Evolutionary conservation across 2,888 invertebrate species (phyloP).

Genomic region (Teleogryllus oceanicus): DNA sequence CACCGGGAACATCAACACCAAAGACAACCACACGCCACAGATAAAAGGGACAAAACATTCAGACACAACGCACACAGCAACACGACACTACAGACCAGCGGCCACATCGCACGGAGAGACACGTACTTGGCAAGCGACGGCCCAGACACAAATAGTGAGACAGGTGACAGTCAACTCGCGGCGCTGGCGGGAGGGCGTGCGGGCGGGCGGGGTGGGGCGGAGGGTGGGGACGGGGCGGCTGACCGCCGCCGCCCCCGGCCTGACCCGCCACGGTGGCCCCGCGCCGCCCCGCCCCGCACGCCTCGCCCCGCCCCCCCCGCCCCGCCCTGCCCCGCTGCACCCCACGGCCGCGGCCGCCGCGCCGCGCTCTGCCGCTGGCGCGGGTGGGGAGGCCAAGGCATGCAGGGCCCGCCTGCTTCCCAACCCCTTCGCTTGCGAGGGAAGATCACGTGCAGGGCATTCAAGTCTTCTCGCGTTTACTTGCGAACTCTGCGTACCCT

Average conservation of each 20-base stretch:
- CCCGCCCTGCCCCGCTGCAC: neutral
- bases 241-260: neutral
- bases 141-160: conserved; percentile 39
- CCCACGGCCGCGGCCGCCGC: neutral
- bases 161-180: conserved; percentile 39
- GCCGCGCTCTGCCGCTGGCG: neutral
- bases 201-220: neutral
- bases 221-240: neutral
- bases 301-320: neutral
- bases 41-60: conserved; percentile 22
- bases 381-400: neutral
- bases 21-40: conserved; percentile 22
- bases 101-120: neutral
- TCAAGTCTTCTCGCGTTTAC: too few relatives aligned
- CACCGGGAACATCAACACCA: conserved; percentile 28
- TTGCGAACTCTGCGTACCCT: too few relatives aligned
- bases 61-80: conserved; percentile 12
- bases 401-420: neutral
- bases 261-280: neutral
- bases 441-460: too few relatives aligned
- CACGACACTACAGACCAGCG: conserved; percentile 22
- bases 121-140: conserved; percentile 25
- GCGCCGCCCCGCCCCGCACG: neutral
- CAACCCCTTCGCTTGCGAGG: too few relatives aligned
- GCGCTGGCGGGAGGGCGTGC: conserved; percentile 28